Conservation (phyloP, 1,140 invertebrate species). For the Drosophila guanche region DNA sequence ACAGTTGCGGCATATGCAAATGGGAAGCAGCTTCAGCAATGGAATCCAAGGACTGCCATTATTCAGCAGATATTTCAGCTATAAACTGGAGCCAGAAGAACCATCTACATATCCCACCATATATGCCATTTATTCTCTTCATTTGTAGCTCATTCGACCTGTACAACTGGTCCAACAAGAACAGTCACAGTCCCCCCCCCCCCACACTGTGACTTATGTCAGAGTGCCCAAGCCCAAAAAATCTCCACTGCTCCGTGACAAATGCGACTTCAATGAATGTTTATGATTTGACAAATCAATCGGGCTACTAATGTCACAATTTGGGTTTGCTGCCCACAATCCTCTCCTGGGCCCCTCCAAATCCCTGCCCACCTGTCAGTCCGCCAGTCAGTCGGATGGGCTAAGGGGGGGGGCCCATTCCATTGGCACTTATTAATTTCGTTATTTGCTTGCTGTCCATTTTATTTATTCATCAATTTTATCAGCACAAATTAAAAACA, state of each 20-base stretch:
- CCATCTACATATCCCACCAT: too few species aligned
- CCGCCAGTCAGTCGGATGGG: too few species aligned
- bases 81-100: too few species aligned
- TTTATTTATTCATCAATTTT: conserved; percentile 78
- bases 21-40: too few species aligned
- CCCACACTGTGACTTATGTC: neutral
- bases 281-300: conserved; percentile 78
- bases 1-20: neutral
- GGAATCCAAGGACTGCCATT: too few species aligned
- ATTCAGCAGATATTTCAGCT: too few species aligned
- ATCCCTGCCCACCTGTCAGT: neutral
- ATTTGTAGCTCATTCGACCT: too few species aligned
- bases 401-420: conserved; percentile 1
- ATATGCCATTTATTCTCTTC: too few species aligned
- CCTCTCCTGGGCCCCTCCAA: neutral
- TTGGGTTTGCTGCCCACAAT: conserved; percentile 30
- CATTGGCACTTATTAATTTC: conserved; percentile 69
- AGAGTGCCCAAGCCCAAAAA: neutral
- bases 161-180: too few species aligned
- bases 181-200: too few species aligned
- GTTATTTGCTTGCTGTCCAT: conserved; percentile 66
- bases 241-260: conserved; percentile 17
- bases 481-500: conserved; percentile 81
- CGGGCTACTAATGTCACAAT: conserved; percentile 70
- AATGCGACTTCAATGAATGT: conserved; percentile 65